Evolutionary conservation across 2,797 vertebrate species (phyloP), one percentile per base, ranked within the genome.

Genomic region (Mergus octosetaceus): DNA sequence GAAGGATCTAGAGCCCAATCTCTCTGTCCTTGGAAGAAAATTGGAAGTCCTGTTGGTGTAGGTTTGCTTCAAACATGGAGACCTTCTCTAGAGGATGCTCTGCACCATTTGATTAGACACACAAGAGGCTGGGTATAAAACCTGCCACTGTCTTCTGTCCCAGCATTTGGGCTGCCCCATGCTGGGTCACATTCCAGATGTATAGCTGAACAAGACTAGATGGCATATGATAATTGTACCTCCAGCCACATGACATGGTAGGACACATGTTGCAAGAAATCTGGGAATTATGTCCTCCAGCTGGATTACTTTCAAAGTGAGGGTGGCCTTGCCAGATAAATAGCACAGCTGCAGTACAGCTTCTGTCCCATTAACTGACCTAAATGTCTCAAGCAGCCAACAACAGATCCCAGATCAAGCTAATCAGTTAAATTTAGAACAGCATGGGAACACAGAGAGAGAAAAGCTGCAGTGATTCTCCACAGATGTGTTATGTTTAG

Each of bases 301-400:
- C 9, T 83, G 81, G 61, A 82, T 54, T 91, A 58, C 60, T 84
- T 88, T 74, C 70, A 80, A 69, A 93, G 49, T 36, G 24, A 66
- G 10, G 1, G 24, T 38, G 78, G 85, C 57, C 36, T 68, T 80
- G 14, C 8, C 47, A 70, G 72, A 65, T 51, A 87, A 89, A 80
- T 22, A 89, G 38, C 66, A 88, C 54, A 86, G 82, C 54, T 83
- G 69, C 32, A 83, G 43, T 45, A 77, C 2, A 1, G 38, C 54
- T 88, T 84, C 76, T 69, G 69, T 80, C 66, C 82, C 62, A 51
- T 72, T 85, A 90, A 84, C 39, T 94, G 85, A 72, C 70, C 69
- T 83, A 93, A 77, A 89, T 71, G 58, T 34, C 72, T 83, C 39
- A 54, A 24, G 54, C 38, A 83, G 70, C 34, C 69, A 61, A 32